phyloP scores from a whole-genome alignment of 2,797 vertebrate species.

The Myotis pilosus region DNA sequence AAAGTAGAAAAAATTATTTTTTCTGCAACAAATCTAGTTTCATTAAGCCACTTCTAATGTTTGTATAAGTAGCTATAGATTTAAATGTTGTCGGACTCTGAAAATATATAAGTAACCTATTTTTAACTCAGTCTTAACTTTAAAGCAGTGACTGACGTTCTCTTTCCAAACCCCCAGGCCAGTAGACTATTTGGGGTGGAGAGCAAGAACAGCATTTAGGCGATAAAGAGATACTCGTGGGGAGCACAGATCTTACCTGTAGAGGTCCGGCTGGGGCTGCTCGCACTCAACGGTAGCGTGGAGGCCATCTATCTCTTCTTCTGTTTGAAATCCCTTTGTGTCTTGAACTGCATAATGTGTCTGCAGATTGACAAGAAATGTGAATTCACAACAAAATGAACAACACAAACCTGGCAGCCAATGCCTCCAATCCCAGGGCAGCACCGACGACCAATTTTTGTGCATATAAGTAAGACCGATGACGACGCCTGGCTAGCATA shows the following conservation, averaged over 20 bases:
- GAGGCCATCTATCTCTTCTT: slow-evolving; percentile 90
- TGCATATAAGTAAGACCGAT: not conserved
- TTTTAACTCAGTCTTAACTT: not conserved
- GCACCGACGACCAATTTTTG: accelerated
- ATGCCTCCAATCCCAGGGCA: not conserved
- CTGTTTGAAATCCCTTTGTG: slow-evolving; percentile 93
- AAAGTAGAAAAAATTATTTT: not conserved
- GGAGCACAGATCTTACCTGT: slow-evolving; percentile 88
- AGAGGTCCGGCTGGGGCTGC: slow-evolving; percentile 97
- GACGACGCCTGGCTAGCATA: accelerated
- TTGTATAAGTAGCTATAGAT: not conserved
- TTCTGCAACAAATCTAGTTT: not conserved
- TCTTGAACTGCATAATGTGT: slow-evolving; percentile 96
- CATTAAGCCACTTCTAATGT: not conserved
- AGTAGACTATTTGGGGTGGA: too few relatives aligned
- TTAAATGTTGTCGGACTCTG: accelerated
- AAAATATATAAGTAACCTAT: accelerated
- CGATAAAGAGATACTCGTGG: not conserved
- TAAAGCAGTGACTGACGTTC: accelerated
- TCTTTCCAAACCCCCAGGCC: not conserved
- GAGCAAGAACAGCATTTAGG: not conserved
- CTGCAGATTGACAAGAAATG: slow-evolving; percentile 75
- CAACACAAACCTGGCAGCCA: not conserved
- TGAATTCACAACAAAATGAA: not conserved
- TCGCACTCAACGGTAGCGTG: slow-evolving; percentile 97